Conservation (phyloP, 1,140 invertebrate species). For the Trichogramma pretiosum region DNA sequence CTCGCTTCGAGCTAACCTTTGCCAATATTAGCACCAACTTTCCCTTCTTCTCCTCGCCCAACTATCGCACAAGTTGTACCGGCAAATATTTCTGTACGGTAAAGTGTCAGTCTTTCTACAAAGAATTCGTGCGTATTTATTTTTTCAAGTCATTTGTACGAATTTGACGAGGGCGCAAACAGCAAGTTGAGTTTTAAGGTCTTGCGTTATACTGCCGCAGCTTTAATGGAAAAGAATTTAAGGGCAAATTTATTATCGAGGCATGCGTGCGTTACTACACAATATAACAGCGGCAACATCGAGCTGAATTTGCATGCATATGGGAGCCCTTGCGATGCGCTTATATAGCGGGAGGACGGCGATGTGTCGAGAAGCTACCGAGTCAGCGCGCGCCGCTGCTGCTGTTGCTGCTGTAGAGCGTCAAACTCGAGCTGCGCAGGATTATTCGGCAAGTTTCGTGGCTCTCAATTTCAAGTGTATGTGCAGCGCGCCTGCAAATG, state of each 20-base stretch:
- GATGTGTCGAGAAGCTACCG: too few relatives aligned
- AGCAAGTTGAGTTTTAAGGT: too few relatives aligned
- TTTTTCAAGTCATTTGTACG: conserved; percentile 1
- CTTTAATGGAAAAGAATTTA: background rate
- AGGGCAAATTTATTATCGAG: background rate
- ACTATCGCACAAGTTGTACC: too few relatives aligned
- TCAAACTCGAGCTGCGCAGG: background rate
- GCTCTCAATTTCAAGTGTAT: too few relatives aligned
- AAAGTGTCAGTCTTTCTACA: too few relatives aligned
- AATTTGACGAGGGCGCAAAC: background rate
- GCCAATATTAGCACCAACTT: conserved; percentile 8
- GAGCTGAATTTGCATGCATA: background rate
- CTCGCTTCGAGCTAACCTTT: conserved; percentile 7
- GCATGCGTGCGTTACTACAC: background rate
- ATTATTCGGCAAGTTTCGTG: background rate
- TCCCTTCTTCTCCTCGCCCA: background rate
- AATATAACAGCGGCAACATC: background rate
- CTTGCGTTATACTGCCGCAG: too few relatives aligned
- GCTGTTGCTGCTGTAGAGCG: background rate
- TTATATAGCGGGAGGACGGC: too few relatives aligned
- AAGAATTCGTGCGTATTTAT: too few relatives aligned
- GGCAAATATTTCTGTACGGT: too few relatives aligned
- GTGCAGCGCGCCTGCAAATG: too few relatives aligned
- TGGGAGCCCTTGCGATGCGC: too few relatives aligned
- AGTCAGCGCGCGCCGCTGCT: background rate